Base-by-base conservation (phyloP, 2,113 vertebrate genomes). In the Trogon melanurus region DNA sequence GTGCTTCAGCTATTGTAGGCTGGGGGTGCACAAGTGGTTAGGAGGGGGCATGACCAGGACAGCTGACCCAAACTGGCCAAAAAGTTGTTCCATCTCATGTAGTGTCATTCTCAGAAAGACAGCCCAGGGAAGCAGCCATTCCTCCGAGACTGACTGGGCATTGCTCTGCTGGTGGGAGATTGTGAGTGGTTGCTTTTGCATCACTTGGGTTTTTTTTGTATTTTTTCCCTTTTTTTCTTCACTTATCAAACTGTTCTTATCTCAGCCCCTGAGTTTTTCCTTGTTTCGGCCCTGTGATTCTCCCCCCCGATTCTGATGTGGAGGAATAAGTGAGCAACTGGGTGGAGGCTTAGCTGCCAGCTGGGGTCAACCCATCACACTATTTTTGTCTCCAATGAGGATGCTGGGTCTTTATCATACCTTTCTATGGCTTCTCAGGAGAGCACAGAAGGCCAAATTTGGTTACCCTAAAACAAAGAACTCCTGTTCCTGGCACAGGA, bases 61-160 rank as follows among this genome's bases (percentile, higher is more conserved):
- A 67, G 34, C 8, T 19, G 79, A 57, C 47, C 20, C 6, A 3
- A 82, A 32, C 18, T 30, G 23, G 15, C 20, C 16, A 51, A 56
- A 82, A 7, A 75, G 8, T 4, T 25, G 3, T 30, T 66, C 57
- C 47, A 73, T 53, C 20, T 0, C 0, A 15, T 27, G 6, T 4
- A 48, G 21, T 3, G 1, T 30, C 1, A 0, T 26, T 10, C 30
- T 79, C 50, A 79, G 29, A 16, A 14, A 23, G 48, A 12, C 7
- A 34, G 3, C 11, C 26, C 19, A 34, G 73, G 25, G 19, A 74
- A 48, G 17, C 0, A 71, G 5, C 17, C 2, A 3, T 38, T 66
- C 29, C 22, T 85, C 51, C 1, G 5, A 70, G 22, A 22, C 12
- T 41, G 26, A 3, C 18, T 78, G 41, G 30, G 26, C 44, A 50